Conservation (phyloP, 2,888 invertebrate species). For the Harpalus rufipes region DNA sequence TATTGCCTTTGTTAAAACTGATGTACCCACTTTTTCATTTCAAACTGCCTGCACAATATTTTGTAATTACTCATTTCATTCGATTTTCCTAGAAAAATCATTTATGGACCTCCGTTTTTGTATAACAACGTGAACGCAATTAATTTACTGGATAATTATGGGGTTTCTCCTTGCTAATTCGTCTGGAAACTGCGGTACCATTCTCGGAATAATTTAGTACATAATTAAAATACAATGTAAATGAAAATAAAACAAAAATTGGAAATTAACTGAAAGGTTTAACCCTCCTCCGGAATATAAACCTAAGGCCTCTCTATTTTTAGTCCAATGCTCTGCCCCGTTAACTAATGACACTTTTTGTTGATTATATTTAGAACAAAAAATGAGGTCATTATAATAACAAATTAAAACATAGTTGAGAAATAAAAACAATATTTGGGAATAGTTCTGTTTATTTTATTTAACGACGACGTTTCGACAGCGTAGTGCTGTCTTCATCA, state of each 20-base stretch:
- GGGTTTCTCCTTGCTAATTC: not conserved
- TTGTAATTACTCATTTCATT: slow-evolving; percentile 15
- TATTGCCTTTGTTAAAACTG: slow-evolving; percentile 33
- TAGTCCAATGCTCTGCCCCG: no score
- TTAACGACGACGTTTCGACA: no score
- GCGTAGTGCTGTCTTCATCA: no score
- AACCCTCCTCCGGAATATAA: no score
- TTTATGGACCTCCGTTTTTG: not conserved
- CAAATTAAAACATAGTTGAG: not conserved
- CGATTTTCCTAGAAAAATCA: not conserved
- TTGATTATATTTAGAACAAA: no score
- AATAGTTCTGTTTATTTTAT: no score
- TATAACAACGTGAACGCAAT: not conserved
- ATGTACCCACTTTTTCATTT: not conserved
- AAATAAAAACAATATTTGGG: no score
- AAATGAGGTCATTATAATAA: not conserved
- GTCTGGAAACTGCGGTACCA: not conserved
- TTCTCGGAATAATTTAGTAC: not conserved
- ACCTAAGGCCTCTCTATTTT: no score
- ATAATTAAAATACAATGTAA: not conserved
- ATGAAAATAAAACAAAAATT: not conserved
- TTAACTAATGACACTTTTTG: no score
- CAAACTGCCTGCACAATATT: not conserved
- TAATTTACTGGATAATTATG: not conserved
- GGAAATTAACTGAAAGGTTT: no score